phyloP scores from a whole-genome alignment of 2,797 vertebrate genomes.

The Gobio occitaniae region DNA sequence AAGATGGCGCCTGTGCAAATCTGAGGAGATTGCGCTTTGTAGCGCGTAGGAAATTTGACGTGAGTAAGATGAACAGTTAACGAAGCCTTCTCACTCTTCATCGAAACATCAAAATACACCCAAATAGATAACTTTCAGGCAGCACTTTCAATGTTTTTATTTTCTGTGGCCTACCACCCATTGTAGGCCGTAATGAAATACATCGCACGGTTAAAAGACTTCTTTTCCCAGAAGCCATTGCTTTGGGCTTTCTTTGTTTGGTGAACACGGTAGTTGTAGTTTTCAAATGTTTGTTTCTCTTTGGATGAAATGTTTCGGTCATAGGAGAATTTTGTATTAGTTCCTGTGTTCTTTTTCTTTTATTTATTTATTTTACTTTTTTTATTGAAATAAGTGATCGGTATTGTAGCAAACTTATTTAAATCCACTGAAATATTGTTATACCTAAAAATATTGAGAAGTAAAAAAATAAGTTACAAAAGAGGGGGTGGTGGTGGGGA shows the following conservation, averaged over 20 bases:
- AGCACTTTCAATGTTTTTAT: background rate
- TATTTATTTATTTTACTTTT: too few relatives aligned
- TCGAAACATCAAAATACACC: slow-evolving; percentile 36
- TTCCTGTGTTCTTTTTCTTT: background rate
- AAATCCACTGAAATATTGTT: background rate
- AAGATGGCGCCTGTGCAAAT: slow-evolving; percentile 85
- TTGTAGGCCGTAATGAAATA: slow-evolving; percentile 67
- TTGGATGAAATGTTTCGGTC: background rate
- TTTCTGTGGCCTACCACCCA: slow-evolving; percentile 63
- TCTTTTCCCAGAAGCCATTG: slow-evolving; percentile 73
- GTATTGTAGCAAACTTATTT: background rate
- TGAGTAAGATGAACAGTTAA: slow-evolving; percentile 69
- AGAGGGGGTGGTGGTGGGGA: background rate
- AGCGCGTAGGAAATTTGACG: slow-evolving; percentile 70
- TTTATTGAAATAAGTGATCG: background rate
- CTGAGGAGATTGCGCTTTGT: slow-evolving; percentile 78
- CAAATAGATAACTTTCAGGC: slow-evolving; percentile 28
- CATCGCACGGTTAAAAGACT: slow-evolving; percentile 67
- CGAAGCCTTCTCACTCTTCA: slow-evolving; percentile 63
- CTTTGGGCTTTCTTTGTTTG: slow-evolving; percentile 57
- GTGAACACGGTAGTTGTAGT: slow-evolving; percentile 73
- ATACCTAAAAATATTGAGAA: background rate
- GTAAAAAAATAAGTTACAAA: background rate
- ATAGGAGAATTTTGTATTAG: background rate
- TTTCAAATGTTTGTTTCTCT: slow-evolving; percentile 39